Evolutionary conservation across 1,140 invertebrate species (phyloP).

Genomic region (Phthorimaea operculella): DNA sequence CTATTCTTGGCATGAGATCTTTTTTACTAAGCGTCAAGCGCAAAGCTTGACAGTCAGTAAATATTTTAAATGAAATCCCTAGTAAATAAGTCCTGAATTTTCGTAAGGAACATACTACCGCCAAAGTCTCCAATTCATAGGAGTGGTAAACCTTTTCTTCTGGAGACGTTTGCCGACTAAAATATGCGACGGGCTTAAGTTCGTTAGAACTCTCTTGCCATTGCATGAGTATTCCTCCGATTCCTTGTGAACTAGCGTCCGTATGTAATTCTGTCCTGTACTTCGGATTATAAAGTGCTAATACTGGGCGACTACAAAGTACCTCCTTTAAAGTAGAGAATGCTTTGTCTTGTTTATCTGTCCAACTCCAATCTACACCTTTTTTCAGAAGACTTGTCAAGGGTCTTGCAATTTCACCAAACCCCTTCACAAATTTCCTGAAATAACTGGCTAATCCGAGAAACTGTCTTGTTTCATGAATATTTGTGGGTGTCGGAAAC

Average conservation of each 20-base stretch:
- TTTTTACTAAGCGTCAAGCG: background rate
- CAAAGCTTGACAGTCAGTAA: background rate
- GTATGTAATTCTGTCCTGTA: constrained; percentile 1
- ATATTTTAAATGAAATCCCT: constrained; percentile 2
- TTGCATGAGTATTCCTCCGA: constrained; percentile 2
- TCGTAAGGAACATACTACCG: background rate
- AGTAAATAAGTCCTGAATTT: constrained; percentile 4
- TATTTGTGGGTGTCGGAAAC: background rate
- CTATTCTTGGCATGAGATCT: constrained; percentile 1
- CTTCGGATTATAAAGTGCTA: constrained; percentile 1
- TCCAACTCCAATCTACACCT: constrained; percentile 1
- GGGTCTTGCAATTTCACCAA: constrained; percentile 4
- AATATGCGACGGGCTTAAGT: constrained; percentile 3
- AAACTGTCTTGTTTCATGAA: constrained; percentile 6
- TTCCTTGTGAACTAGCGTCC: background rate
- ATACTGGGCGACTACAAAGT: background rate
- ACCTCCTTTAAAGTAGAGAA: background rate
- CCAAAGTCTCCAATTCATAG: constrained; percentile 1
- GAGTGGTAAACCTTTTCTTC: background rate
- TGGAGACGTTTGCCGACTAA: constrained; percentile 1
- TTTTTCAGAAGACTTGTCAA: background rate
- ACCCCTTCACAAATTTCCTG: constrained; percentile 1
- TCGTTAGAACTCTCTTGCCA: background rate
- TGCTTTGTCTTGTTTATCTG: background rate
- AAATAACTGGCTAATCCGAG: constrained; percentile 7